A percentile compares a stretch with the other conserved stretches of the same genome.
These are phyloP conservation scores for Chymomyza procnemis DNA, from an alignment of 2,888 invertebrate genomes.

Conservation along the genomic window DNA sequence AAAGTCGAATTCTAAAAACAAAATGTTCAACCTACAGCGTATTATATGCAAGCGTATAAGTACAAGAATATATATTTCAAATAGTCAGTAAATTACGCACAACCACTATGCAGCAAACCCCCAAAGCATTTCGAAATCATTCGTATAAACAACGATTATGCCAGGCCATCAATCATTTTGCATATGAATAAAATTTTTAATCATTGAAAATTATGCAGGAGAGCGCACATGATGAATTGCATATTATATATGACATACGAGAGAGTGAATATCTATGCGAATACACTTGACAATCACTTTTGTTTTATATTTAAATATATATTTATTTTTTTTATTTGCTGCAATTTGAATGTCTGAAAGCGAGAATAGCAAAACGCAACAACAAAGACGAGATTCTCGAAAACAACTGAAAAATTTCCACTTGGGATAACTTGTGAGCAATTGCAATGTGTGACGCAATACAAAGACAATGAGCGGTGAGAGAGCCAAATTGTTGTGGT, in stretches of 20 bases:
- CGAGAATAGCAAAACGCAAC: constrained; percentile 23
- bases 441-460: constrained; percentile 59
- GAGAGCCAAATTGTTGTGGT: constrained; percentile 67
- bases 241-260: constrained; percentile 3
- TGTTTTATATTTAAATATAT: constrained; percentile 61
- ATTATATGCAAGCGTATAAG: no score
- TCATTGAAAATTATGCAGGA: constrained; percentile 64
- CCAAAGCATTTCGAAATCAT: constrained; percentile 11
- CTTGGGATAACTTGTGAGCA: constrained; percentile 77
- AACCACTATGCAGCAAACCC: no score
- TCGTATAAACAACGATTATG: constrained; percentile 29
- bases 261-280: constrained; percentile 36
- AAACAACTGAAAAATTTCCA: constrained; percentile 67
- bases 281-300: constrained; percentile 71
- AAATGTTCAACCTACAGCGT: no score
- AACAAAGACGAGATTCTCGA: constrained; percentile 22
- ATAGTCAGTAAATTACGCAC: no score
- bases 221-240: constrained; percentile 65
- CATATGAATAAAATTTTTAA: constrained; percentile 66
- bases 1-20: no score
- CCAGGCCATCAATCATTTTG: constrained; percentile 54
- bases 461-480: constrained; percentile 65
- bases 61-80: no score
- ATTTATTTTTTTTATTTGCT: constrained; percentile 5
- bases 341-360: constrained; percentile 57